phyloP scores from a whole-genome alignment of 92 coral and sea anemone species.

The Porites evermanni region DNA sequence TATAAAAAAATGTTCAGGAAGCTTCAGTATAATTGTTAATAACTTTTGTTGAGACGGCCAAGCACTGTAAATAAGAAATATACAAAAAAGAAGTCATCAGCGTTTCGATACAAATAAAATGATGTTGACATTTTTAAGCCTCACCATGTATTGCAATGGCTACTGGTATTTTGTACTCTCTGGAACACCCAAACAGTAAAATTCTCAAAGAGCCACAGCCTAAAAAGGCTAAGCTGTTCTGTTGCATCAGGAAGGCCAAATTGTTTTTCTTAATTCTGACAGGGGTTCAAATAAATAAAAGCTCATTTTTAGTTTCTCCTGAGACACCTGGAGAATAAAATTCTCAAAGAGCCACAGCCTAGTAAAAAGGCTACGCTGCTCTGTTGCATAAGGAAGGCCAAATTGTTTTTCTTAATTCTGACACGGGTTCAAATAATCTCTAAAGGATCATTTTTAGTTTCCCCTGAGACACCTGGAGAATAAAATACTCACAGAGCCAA shows the following conservation, averaged over 20 bases:
- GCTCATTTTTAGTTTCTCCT: background rate
- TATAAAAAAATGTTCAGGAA: background rate
- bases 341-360: slow-evolving; percentile 25
- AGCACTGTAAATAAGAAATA: background rate
- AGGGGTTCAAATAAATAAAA: slow-evolving; percentile 6
- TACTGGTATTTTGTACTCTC: background rate
- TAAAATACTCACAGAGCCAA: background rate
- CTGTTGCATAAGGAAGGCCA: slow-evolving; percentile 5
- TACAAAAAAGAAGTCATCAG: background rate
- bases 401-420: background rate
- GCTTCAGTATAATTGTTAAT: background rate
- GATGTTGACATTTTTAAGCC: background rate
- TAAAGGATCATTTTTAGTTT: background rate
- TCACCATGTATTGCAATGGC: too few species aligned
- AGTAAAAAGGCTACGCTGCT: slow-evolving; percentile 1
- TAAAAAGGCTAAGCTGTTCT: slow-evolving; percentile 3
- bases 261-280: background rate
- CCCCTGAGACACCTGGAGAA: slow-evolving; percentile 5
- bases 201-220: slow-evolving; percentile 17
- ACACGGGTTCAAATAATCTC: background rate
- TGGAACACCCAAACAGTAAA: slow-evolving; percentile 5
- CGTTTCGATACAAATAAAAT: too few species aligned
- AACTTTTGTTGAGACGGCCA: background rate
- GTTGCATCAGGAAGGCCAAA: slow-evolving; percentile 5
- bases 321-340: slow-evolving; percentile 25